Evolutionary conservation across 2,113 vertebrate genomes (phyloP).

Genomic region (Cavia porcellus): DNA sequence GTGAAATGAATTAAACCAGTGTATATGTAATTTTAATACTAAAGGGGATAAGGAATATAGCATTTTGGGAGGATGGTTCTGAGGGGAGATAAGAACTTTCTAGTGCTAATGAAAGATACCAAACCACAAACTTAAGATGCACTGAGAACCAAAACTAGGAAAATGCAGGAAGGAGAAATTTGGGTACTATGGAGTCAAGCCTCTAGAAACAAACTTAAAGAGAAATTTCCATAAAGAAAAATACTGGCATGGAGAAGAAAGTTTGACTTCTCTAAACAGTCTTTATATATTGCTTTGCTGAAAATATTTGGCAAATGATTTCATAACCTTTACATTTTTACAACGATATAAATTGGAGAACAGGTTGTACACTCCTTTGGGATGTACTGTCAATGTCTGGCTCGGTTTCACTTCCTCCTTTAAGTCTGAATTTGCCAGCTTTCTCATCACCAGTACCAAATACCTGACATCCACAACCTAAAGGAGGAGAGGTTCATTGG

Average conservation of each 20-base stretch:
- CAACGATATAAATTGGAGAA: conserved; percentile 20
- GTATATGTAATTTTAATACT: not conserved
- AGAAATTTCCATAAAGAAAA: conserved; percentile 19
- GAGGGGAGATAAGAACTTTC: not conserved
- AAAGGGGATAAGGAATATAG: not conserved
- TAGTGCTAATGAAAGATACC: conserved; percentile 47
- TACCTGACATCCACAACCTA: not conserved
- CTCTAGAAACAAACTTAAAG: conserved; percentile 50
- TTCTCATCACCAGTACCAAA: not conserved
- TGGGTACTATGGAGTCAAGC: not conserved
- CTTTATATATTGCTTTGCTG: conserved; percentile 10
- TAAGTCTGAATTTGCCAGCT: not conserved
- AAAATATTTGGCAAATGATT: conserved; percentile 32
- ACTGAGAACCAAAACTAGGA: not conserved
- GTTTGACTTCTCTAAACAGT: conserved; percentile 45
- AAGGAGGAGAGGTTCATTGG: not conserved
- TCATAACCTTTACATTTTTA: conserved; percentile 54
- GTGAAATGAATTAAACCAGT: not conserved
- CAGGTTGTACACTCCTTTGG: not conserved
- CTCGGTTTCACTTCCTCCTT: conserved; percentile 10
- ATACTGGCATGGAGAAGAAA: not conserved
- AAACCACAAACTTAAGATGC: conserved; percentile 23
- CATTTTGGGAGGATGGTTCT: not conserved
- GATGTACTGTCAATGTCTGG: conserved; percentile 21
- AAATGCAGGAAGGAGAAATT: not conserved